Evolutionary conservation across 1,140 invertebrate species (phyloP), one percentile per base, ranked within the genome.

Genomic region (Spodoptera frugiperda): DNA sequence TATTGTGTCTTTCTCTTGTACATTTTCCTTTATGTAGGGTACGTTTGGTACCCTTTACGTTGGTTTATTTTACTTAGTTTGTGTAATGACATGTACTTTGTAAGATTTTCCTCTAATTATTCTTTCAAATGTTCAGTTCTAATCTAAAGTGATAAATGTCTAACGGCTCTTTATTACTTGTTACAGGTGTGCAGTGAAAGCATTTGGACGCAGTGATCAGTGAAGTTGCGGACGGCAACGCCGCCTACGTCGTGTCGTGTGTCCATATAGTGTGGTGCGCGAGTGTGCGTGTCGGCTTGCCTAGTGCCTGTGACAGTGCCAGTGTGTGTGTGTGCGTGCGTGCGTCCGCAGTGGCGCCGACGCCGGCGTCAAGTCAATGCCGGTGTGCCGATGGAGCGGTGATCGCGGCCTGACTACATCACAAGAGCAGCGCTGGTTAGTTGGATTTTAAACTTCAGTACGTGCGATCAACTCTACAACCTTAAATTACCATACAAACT

Each of bases 321-420:
- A 54, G 70, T 73, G 48, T 63, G 83, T 83, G 80, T 80, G 82
- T 70, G 87, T 82, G 83, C 71, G 85, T 74, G 78, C 59, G 84
- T 63, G 88, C 84, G 91, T 87, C 86, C 84, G 88, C 46, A 63
- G 89, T 88, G 91, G 87, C 89, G 91, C 86, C 88, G 83, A 84
- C 84, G 85, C 83, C 61, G 85, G 76, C 82, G 83, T 86, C 89
- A 87, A 86, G 78, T 89, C 87, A 84, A 92, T 91, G 91, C 90
- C 88, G 88, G 87, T 91, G 87, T 81, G 90, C 87, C 90, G 89
- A 93, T 93, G 92, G 92, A 92, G 83, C 90, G 92, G 92, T 93
- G 92, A 93, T 93, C 89, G 85, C 87, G 81, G 87, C 76, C 81
- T 89, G 86, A 90, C 87, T 89, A 87, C 89, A 86, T 89, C 86